These are phyloP conservation scores for Uropsilus gracilis DNA, from an alignment of 2,113 vertebrate genomes.

Conservation along the genomic window DNA sequence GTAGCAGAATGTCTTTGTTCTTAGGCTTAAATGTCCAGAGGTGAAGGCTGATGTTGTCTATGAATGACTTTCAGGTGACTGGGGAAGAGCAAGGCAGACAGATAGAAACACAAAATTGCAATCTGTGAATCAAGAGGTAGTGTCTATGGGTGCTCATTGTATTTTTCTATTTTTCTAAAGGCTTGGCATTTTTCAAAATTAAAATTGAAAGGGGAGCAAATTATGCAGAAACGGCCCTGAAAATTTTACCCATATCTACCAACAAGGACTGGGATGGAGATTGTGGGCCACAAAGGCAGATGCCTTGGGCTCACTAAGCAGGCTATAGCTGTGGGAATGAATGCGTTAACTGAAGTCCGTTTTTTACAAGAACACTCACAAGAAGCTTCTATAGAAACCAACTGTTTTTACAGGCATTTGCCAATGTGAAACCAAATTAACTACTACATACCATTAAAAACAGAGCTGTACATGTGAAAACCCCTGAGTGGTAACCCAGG, in stretches of 20 bases:
- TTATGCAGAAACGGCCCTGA: slow-evolving; percentile 31
- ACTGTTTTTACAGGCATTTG: slow-evolving; percentile 56
- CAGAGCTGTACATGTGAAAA: slow-evolving; percentile 47
- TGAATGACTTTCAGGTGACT: slow-evolving; percentile 38
- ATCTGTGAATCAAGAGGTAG: neutral
- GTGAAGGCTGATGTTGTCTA: neutral
- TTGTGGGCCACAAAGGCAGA: neutral
- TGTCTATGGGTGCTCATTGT: neutral
- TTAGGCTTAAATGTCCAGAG: slow-evolving; percentile 45
- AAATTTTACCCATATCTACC: neutral
- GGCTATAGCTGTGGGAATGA: neutral
- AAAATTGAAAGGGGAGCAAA: slow-evolving; percentile 40
- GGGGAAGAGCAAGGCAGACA: neutral
- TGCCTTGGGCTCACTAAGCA: neutral
- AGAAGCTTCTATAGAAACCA: slow-evolving; percentile 47
- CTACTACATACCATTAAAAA: slow-evolving; percentile 55
- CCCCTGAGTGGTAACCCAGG: slow-evolving; percentile 37
- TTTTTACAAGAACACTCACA: neutral
- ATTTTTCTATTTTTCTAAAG: slow-evolving; percentile 14
- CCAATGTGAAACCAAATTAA: slow-evolving; percentile 61
- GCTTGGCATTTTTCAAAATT: slow-evolving; percentile 42
- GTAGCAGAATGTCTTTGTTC: slow-evolving; percentile 29
- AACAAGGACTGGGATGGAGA: neutral
- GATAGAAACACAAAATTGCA: neutral
- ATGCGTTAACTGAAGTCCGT: neutral